Base-by-base conservation (phyloP, 2,888 invertebrate species). In the Stenoptilia bipunctidactyla region DNA sequence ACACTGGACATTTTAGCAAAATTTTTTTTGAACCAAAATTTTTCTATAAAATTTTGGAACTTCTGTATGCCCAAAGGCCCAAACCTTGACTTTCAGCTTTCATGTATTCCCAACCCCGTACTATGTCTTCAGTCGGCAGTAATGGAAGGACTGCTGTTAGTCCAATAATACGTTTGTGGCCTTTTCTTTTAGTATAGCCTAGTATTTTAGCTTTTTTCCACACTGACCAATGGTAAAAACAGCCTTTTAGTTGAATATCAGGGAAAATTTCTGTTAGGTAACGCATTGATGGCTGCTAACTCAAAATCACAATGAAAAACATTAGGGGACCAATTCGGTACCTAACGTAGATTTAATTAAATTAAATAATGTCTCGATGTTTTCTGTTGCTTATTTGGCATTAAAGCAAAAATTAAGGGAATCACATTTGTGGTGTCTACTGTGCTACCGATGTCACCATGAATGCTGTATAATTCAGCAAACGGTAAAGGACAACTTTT, bases 231-330 rank as follows among this genome's bases (percentile, higher is more conserved):
- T 40, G 40, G 25, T 40, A 40, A 40, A 13, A 40, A 33, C 40
- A 41, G 10, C 41, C 41, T 34, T 38, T 41, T n/a, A 41, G 15
- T 41, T 41, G 15, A 14, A 12, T 25, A 13, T 15, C 27, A 13
- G 37, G 37, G 27, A 27, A 37, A 27, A 37, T 13, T 27, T 27
- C 27, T 27, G 13, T 27, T 13, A n/a, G n/a, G n/a, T n/a, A 37
- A 13, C 2, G 13, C 37, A 27, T 37, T 37, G 14, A 37, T 37
- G 27, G 37, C 43, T 40, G 43, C 40, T 36, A 43, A 25, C 13
- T 43, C 43, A 36, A 39, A 44, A 39, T 44, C 44, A 35, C 44
- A 44, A 37, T 44, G 41, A 27, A 44, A 41, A 39, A 34, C 41
- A 14, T n/a, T 30, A 33, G 41, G 40, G 15, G 40, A 41, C 37